A percentile compares a stretch with the other conserved stretches of the same genome.
These are phyloP conservation scores for Eueremaeus valkanovi DNA, from an alignment of 2,888 invertebrate species.

Conservation along the genomic window DNA sequence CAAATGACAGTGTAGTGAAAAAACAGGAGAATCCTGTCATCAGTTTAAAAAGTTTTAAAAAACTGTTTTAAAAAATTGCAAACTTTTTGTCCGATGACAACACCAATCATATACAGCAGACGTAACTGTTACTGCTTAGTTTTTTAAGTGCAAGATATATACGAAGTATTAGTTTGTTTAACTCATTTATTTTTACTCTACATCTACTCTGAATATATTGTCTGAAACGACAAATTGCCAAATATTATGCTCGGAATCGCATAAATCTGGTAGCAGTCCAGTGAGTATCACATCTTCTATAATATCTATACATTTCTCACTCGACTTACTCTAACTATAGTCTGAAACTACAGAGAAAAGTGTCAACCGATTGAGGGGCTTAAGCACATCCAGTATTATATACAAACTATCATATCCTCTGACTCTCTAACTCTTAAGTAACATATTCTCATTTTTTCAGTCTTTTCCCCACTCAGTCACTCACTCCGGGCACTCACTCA, in stretches of 20 bases:
- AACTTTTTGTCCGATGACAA: background rate
- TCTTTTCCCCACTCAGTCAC: background rate
- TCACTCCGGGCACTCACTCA: background rate
- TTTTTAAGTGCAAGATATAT: no score
- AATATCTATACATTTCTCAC: background rate
- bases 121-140: no score
- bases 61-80: background rate
- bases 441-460: slow-evolving; percentile 17
- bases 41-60: slow-evolving; percentile 4
- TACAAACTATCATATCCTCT: no score
- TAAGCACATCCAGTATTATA: no score
- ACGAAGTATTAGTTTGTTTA: background rate
- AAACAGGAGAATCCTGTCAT: background rate
- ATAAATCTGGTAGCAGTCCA: no score
- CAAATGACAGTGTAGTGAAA: background rate
- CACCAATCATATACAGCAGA: slow-evolving; percentile 4
- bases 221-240: background rate
- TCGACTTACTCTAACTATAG: background rate
- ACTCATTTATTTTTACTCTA: slow-evolving; percentile 1
- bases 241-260: background rate
- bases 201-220: background rate
- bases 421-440: background rate
- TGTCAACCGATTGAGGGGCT: background rate
- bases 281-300: background rate
- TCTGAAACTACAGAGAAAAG: background rate